Base-by-base conservation (phyloP, 2,113 vertebrate species). In the Pachyramphus minor region DNA sequence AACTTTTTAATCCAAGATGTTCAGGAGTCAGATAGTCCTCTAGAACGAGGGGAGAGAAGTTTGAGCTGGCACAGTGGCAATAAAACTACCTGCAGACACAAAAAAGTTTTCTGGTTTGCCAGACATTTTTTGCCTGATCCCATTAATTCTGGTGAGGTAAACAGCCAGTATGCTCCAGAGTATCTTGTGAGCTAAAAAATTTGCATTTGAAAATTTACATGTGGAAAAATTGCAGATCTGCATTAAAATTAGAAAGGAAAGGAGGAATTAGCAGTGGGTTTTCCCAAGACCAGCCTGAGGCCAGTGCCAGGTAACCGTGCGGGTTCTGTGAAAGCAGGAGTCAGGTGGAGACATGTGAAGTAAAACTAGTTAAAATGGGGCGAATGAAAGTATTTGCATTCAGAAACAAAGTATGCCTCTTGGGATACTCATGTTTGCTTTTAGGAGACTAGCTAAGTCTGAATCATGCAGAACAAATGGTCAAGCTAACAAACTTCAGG, bases 211-310 rank as follows among this genome's bases (percentile, higher is more conserved):
- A 91, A 58, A 94, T 93, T 82, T 96, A 33, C 78, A 87, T 91
- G 30, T 87, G 90, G 90, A 94, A 89, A 91, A 91, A 95, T 90
- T 75, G 49, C 25, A 81, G 60, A 83, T 93, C 86, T 95, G 63
- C 76, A 74, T 87, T 76, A 94, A 96, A 96, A 93, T 77, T 67
- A 45, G 72, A 90, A 86, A 67, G 92, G 63, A 88, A 96, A 73
- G 68, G 64, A 72, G 16, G 88, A 95, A 95, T 96, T 95, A 96
- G 92, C 53, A 59, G 69, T 72, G 80, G 92, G 68, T 92, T 93
- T 94, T 92, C 85, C 56, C 60, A 75, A 83, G 88, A 86, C 47
- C 64, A 84, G 68, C 76, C 64, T 53, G 64, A 67, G 56, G 85
- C 64, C 67, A 49, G 31, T 39, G 77, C 41, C 28, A 37, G 76